Evolutionary conservation across 1,140 invertebrate genomes (phyloP).

Genomic region (Ylistrum balloti): DNA sequence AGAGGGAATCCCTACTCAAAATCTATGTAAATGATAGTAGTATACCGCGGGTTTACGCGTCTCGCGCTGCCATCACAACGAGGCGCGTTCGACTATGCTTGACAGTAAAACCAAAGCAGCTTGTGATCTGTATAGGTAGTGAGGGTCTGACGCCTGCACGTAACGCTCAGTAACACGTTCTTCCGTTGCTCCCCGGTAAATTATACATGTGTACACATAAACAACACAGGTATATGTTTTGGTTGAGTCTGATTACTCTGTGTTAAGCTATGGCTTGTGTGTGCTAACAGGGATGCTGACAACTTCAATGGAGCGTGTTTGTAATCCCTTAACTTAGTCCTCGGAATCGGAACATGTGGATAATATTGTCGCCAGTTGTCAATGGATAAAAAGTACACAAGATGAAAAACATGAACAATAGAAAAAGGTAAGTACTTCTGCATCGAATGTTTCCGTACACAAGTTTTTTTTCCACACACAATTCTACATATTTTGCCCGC

Average conservation of each 20-base stretch:
- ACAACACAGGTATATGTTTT: constrained; percentile 22
- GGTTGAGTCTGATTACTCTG: too few relatives aligned
- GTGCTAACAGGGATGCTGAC: constrained; percentile 8
- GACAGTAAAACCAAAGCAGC: background rate
- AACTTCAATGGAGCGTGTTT: background rate
- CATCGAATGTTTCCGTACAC: background rate
- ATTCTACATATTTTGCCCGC: background rate
- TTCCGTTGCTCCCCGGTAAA: constrained; percentile 4
- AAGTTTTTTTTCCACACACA: background rate
- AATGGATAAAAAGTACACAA: constrained; percentile 18
- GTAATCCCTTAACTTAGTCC: background rate
- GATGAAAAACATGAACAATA: constrained; percentile 36
- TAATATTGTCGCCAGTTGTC: background rate
- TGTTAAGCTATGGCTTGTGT: background rate
- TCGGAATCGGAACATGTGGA: background rate
- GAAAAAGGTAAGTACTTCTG: constrained; percentile 1
- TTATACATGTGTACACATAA: constrained; percentile 4
- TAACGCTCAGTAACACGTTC: background rate
- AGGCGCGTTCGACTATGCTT: constrained; percentile 21
- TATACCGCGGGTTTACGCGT: background rate
- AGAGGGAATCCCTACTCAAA: background rate
- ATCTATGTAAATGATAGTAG: background rate
- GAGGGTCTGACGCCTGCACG: background rate
- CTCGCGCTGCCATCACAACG: background rate
- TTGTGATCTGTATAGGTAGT: background rate